Percentiles rank a stretch among this genome's conserved stretches.
phyloP scores from a whole-genome alignment of 1,140 invertebrate genomes.

The Ganaspis sp. region DNA sequence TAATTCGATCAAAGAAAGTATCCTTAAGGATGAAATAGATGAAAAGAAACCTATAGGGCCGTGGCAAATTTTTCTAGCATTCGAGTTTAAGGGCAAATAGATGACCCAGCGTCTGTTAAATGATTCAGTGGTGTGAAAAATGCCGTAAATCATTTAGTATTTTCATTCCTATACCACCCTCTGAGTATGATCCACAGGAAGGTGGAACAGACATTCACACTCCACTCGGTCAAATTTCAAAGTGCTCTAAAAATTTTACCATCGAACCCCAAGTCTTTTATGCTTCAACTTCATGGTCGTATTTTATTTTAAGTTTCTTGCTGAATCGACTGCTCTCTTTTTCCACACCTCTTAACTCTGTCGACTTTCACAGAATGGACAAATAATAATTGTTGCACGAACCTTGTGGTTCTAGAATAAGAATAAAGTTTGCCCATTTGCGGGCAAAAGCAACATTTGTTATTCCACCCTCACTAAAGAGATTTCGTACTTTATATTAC shows the following conservation, averaged over 20 bases:
- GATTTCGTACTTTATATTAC: no score
- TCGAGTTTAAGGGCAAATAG: background rate
- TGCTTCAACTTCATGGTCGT: background rate
- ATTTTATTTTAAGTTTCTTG: constrained; percentile 29
- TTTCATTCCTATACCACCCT: background rate
- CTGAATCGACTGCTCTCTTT: background rate
- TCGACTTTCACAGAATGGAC: background rate
- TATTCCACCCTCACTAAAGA: no score
- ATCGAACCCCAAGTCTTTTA: background rate
- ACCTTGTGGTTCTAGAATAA: background rate
- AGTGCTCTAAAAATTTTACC: constrained; percentile 9
- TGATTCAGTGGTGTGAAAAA: background rate
- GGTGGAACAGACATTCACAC: background rate
- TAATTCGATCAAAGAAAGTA: no score
- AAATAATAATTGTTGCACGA: background rate
- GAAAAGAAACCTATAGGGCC: no score
- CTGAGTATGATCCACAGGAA: background rate
- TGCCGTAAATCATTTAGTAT: background rate
- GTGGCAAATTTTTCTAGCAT: background rate
- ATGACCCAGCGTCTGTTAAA: background rate
- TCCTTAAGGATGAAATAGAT: no score
- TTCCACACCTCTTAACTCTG: constrained; percentile 10
- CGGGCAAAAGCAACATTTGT: background rate
- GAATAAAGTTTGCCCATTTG: background rate
- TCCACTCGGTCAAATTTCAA: constrained; percentile 13